These are phyloP conservation scores for Temnothorax ravouxi DNA, from an alignment of 2,888 invertebrate genomes.

Conservation along the genomic window DNA sequence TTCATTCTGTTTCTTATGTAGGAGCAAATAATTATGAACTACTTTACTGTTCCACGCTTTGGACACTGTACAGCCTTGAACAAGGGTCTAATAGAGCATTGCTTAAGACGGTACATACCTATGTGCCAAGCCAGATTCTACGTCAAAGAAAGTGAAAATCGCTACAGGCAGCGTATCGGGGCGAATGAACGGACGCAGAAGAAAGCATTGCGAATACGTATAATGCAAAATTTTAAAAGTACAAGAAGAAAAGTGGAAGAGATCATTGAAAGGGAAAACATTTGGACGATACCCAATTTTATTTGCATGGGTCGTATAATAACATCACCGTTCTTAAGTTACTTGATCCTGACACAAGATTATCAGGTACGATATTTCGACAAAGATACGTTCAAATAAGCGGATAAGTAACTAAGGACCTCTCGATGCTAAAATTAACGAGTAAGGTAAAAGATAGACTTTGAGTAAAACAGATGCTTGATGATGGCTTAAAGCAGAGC, in stretches of 20 bases:
- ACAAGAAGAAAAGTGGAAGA: conserved; percentile 91
- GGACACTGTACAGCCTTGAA: conserved; percentile 68
- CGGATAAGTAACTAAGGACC: background rate
- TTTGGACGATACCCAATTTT: conserved; percentile 97
- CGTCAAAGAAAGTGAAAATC: conserved; percentile 73
- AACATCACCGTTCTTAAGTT: conserved; percentile 95
- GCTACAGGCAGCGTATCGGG: conserved; percentile 70
- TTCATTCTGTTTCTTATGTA: conserved; percentile 26
- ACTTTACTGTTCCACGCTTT: conserved; percentile 71
- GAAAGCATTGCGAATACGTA: conserved; percentile 78
- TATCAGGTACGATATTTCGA: conserved; percentile 87
- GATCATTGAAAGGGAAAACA: conserved; percentile 94
- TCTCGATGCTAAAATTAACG: background rate
- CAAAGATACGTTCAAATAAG: background rate
- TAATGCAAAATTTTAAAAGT: conserved; percentile 80
- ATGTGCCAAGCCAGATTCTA: conserved; percentile 76
- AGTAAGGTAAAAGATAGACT: background rate
- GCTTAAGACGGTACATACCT: conserved; percentile 69
- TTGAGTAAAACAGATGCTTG: background rate
- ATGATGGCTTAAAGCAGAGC: no score
- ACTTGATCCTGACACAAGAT: conserved; percentile 93
- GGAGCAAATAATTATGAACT: conserved; percentile 77
- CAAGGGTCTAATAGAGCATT: conserved; percentile 78
- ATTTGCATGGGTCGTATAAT: conserved; percentile 95
- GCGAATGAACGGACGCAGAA: conserved; percentile 71